Conservation (phyloP, 2,888 invertebrate genomes). For the Morpho deidamia region DNA sequence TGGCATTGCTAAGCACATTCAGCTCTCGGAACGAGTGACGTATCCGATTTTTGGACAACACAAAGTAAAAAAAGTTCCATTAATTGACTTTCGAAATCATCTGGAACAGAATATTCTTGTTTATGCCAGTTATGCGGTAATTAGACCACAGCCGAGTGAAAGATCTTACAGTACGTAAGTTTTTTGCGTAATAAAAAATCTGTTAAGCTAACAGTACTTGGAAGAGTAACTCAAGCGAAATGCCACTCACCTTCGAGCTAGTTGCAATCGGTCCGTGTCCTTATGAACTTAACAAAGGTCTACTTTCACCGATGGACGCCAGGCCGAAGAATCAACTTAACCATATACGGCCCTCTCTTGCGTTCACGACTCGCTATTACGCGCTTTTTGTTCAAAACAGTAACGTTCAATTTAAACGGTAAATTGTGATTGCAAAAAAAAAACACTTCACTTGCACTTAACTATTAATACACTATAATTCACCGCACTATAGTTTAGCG, state of each 20-base stretch:
- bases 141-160: neutral
- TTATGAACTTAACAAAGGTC: conserved; percentile 75
- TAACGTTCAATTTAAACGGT: conserved; percentile 73
- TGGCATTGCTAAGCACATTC: conserved; percentile 43
- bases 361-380: conserved; percentile 58
- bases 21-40: conserved; percentile 34
- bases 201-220: conserved; percentile 49
- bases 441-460: conserved; percentile 51
- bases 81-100: neutral
- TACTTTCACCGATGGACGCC: conserved; percentile 69
- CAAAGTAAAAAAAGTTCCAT: neutral
- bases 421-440: conserved; percentile 59
- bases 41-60: neutral
- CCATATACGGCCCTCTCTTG: conserved; percentile 65
- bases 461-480: conserved; percentile 38
- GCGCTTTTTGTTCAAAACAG: conserved; percentile 69
- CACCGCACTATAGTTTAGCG: conserved; percentile 52
- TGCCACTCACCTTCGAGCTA: conserved; percentile 68
- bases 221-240: conserved; percentile 45
- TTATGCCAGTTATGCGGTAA: too few relatives aligned
- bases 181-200: conserved; percentile 30
- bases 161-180: neutral
- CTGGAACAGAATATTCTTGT: too few relatives aligned
- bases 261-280: conserved; percentile 66
- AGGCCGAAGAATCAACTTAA: conserved; percentile 58